phyloP scores from a whole-genome alignment of 2,797 vertebrate genomes.

The Lophura swinhoii region DNA sequence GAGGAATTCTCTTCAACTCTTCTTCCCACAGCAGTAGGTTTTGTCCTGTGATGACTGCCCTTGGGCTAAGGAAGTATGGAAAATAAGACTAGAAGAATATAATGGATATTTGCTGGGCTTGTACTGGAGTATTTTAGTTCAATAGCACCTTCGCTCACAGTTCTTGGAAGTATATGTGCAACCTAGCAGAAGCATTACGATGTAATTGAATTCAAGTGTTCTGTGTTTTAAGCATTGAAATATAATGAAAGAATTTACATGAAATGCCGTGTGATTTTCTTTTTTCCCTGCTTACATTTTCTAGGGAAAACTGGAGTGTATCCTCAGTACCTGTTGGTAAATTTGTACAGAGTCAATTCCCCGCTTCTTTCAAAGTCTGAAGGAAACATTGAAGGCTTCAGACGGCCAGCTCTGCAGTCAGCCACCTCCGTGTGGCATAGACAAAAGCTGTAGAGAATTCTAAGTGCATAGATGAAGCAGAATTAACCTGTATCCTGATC shows the following conservation, averaged over 20 bases:
- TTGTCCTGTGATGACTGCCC: background rate
- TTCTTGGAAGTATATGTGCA: conserved; percentile 50
- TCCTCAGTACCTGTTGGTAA: background rate
- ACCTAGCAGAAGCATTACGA: conserved; percentile 71
- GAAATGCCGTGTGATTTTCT: conserved; percentile 44
- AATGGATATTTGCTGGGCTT: conserved; percentile 36
- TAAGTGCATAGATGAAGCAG: background rate
- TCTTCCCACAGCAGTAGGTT: background rate
- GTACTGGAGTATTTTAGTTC: conserved; percentile 37
- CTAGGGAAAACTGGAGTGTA: background rate
- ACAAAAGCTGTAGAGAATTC: background rate
- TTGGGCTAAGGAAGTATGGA: background rate
- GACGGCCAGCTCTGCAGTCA: background rate
- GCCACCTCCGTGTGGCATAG: background rate
- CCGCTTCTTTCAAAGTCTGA: background rate
- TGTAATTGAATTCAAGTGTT: conserved; percentile 76
- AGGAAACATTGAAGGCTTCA: background rate
- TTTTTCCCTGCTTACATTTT: background rate
- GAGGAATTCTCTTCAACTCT: background rate
- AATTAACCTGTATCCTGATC: background rate
- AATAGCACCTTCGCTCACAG: conserved; percentile 32
- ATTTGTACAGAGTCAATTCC: background rate
- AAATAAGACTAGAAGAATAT: conserved; percentile 6
- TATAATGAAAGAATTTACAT: conserved; percentile 79
- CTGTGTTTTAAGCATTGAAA: conserved; percentile 73